Percentiles rank a stretch among this genome's conserved stretches.
phyloP scores from a whole-genome alignment of 2,888 invertebrate species.

The Rambutsinella grinnellia region DNA sequence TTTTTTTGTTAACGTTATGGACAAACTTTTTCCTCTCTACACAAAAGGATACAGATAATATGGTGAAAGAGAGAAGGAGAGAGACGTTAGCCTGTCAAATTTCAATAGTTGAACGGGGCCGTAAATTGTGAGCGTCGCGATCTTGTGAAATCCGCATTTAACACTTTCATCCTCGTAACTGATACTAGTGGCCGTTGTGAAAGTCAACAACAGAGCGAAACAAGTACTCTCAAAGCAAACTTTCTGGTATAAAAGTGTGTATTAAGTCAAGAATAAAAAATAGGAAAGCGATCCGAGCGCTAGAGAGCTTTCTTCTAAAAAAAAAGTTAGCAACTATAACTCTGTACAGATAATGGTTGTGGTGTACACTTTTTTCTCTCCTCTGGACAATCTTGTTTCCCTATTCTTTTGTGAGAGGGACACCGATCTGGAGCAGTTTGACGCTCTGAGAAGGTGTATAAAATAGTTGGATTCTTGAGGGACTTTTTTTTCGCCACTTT shows the following conservation, averaged over 20 bases:
- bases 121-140: conserved; percentile 60
- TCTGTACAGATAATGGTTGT: not conserved
- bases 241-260: too few relatives aligned
- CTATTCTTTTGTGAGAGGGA: conserved; percentile 11
- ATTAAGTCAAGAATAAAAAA: too few relatives aligned
- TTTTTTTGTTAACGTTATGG: too few relatives aligned
- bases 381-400: conserved; percentile 15
- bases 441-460: not conserved
- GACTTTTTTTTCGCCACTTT: not conserved
- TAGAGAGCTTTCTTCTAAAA: not conserved
- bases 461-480: not conserved
- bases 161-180: conserved; percentile 49
- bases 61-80: not conserved
- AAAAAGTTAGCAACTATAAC: too few relatives aligned
- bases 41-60: too few relatives aligned
- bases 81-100: conserved; percentile 56
- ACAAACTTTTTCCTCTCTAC: too few relatives aligned
- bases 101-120: conserved; percentile 61
- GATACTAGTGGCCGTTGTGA: conserved; percentile 32
- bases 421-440: conserved; percentile 14
- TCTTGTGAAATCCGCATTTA: conserved; percentile 59
- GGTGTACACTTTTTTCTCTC: conserved; percentile 19
- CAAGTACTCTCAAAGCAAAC: too few relatives aligned
- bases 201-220: too few relatives aligned
- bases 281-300: too few relatives aligned